Evolutionary conservation across 1,140 invertebrate species (phyloP), one percentile per base, ranked within the genome.

Genomic region (Diploscapter pachys): DNA sequence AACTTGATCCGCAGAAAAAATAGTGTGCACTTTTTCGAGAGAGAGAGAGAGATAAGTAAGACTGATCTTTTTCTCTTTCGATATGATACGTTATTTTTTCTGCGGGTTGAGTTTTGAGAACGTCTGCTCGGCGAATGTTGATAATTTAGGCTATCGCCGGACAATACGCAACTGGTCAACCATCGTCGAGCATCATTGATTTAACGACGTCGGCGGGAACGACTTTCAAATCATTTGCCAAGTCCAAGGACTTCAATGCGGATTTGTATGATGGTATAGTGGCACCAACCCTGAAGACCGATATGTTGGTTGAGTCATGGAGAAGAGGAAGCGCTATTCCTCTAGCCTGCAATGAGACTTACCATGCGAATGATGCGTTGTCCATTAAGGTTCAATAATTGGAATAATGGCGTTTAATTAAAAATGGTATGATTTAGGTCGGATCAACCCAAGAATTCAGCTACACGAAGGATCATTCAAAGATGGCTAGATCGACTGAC

Each of bases 401-500:
- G n/a, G 8, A 59, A 59, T n/a, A 59, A 59, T 59, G 8, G 8
- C 63, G 51, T 11, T 74, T 13, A 55, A 64, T 54, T 49, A 68
- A 4, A 49, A 67, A 53, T 74, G 72, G 57, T 61, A 74, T 49
- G n/a, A 74, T 74, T 6, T 31, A 78, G 62, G 67, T 79, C 65
- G 78, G 75, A 5, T n/a, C 31, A 4, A 72, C 78, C 51, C 54
- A 71, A 8, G 57, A 74, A 59, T 80, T 80, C 78, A 71, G 71
- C 5, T 80, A 80, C 65, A 80, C 79, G 3, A 78, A 80, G 54
- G 79, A 80, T 68, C 79, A 80, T 57, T 80, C 79, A 6, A 80
- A 80, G 59, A 70, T 77, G 66, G 79, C 78, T 48, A 66, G 78
- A 5, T 78, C 79, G 6, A 6, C 71, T 11, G 64, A 66, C 48